These are phyloP conservation scores for Poecile atricapillus DNA, from an alignment of 2,113 vertebrate genomes.

Conservation along the genomic window DNA sequence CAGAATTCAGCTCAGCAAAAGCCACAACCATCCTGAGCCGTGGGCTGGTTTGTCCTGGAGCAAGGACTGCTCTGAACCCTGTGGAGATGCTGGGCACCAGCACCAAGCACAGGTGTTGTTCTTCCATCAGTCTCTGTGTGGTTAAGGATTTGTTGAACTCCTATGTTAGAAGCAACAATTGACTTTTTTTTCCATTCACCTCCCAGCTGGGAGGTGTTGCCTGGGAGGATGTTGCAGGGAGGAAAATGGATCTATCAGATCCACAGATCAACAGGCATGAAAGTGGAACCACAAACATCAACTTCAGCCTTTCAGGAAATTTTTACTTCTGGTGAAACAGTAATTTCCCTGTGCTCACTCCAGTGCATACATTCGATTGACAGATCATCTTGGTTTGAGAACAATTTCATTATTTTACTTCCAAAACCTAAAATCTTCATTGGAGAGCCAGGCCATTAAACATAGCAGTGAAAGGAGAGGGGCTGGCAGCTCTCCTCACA, in stretches of 20 bases:
- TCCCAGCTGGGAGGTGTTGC: neutral
- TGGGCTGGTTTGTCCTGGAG: neutral
- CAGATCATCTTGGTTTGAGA: neutral
- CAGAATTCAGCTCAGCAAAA: neutral
- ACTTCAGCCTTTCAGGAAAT: neutral
- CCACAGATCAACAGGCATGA: accelerated
- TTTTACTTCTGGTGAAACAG: constrained; percentile 1
- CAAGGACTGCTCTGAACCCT: neutral
- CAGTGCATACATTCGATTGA: neutral
- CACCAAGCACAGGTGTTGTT: neutral
- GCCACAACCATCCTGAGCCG: neutral
- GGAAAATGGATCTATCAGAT: neutral
- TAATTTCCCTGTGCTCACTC: constrained; percentile 1
- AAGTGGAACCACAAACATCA: constrained; percentile 1
- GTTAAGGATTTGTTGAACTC: neutral
- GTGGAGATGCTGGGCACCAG: neutral
- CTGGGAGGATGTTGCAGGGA: neutral
- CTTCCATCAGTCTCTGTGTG: neutral
- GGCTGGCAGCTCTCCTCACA: constrained; percentile 8
- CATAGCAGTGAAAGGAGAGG: neutral
- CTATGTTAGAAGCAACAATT: neutral
- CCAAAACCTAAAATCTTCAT: neutral
- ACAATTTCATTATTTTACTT: neutral
- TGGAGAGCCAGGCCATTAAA: neutral
- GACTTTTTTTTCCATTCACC: neutral